Evolutionary conservation across 1,140 invertebrate genomes (phyloP), one percentile per base, ranked within the genome.

Genomic region (Tribolium castaneum): DNA sequence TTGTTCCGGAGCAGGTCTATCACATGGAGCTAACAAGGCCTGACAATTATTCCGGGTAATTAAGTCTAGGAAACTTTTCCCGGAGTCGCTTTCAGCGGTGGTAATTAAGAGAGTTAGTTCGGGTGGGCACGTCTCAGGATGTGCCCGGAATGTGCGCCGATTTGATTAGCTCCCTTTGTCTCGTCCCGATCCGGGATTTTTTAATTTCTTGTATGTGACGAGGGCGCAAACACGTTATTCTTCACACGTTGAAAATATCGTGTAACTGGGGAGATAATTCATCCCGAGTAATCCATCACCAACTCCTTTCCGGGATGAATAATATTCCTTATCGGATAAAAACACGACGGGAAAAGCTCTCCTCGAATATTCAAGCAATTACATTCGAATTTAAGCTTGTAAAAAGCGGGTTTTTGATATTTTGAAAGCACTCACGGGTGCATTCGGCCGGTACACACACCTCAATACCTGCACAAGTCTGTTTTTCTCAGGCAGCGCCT

Each of bases 31-130:
- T 85, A 86, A 86, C 85, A 85, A 86, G 84, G 84, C 83, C 78
- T 84, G 85, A 85, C 85, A 85, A 86, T 86, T 85, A 86, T 86
- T 86, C 85, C 84, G 84, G 85, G 84, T 86, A 86, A 86, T 86
- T 86, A 86, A 85, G 81, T 83, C 81, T 76, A 79, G 80, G 83
- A 80, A 86, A 85, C 84, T 86, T 86, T 86, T 82, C 78, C 78
- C 78, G 82, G 79, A 81, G 77, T 81, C 82, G 82, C 82, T 84
- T 84, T 84, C 84, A 83, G 79, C 78, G 80, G 75, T 78, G 81
- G 84, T 85, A 84, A 85, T 85, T 85, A 85, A 84, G 82, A 84
- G 82, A 84, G 80, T 82, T 80, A 80, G 79, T 80, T 71, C 80
- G 75, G 81, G 82, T 79, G 72, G 80, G 80, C 82, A 82, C 84